phyloP scores from a whole-genome alignment of 2,797 vertebrate species.

The Knipowitschia caucasica region DNA sequence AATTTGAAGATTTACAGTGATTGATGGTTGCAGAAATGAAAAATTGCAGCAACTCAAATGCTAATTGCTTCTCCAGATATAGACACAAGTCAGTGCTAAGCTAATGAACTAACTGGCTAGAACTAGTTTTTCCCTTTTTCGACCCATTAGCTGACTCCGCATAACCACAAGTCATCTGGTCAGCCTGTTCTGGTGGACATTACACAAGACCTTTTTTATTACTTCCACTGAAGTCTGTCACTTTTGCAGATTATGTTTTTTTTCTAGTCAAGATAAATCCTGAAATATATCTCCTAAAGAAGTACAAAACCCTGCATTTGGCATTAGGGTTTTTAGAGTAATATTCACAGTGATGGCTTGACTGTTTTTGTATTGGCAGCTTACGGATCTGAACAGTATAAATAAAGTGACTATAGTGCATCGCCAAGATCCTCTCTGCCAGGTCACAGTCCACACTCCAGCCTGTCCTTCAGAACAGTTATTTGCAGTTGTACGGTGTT shows the following conservation, averaged over 20 bases:
- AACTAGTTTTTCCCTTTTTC: constrained; percentile 5
- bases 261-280: too few relatives aligned
- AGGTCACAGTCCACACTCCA: too few relatives aligned
- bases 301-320: too few relatives aligned
- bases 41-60: constrained; percentile 18
- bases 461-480: too few relatives aligned
- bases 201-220: constrained; percentile 7
- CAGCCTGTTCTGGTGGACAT: constrained; percentile 1
- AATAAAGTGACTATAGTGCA: too few relatives aligned
- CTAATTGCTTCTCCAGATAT: constrained; percentile 26
- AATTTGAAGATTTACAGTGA: constrained; percentile 26
- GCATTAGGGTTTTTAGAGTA: too few relatives aligned
- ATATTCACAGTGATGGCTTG: too few relatives aligned
- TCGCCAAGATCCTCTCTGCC: too few relatives aligned
- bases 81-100: constrained; percentile 17
- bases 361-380: too few relatives aligned
- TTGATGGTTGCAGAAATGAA: constrained; percentile 20
- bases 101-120: constrained; percentile 9
- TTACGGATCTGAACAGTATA: too few relatives aligned
- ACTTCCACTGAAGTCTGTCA: neutral
- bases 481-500: too few relatives aligned
- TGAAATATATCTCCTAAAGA: too few relatives aligned
- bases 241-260: neutral
- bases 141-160: constrained; percentile 9
- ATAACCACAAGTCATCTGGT: constrained; percentile 7